Evolutionary conservation across 2,113 vertebrate species (phyloP).

Genomic region (Euleptes europaea): DNA sequence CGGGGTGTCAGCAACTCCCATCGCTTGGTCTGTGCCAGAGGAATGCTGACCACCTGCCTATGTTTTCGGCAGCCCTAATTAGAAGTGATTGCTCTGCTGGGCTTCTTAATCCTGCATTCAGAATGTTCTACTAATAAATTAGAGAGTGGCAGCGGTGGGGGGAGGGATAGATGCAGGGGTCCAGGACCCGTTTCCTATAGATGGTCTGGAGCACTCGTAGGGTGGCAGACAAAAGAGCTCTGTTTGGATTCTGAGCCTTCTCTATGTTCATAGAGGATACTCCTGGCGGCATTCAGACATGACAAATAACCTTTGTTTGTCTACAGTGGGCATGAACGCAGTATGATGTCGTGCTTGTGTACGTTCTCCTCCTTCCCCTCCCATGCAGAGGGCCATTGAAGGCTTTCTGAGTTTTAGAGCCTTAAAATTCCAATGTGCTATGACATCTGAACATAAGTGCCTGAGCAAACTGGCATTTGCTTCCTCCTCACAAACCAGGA

Average conservation of each 20-base stretch:
- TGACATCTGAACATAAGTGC: too few relatives aligned
- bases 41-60: constrained; percentile 28
- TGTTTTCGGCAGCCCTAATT: constrained; percentile 41
- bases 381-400: too few relatives aligned
- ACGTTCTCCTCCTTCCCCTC: too few relatives aligned
- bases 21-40: constrained; percentile 9
- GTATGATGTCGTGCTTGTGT: too few relatives aligned
- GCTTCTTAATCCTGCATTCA: constrained; percentile 29
- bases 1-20: constrained; percentile 22
- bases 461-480: too few relatives aligned
- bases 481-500: too few relatives aligned
- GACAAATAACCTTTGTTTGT: too few relatives aligned
- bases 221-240: not conserved
- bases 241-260: accelerated
- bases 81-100: constrained; percentile 31
- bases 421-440: too few relatives aligned
- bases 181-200: not conserved
- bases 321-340: too few relatives aligned
- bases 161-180: not conserved
- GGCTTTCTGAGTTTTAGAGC: too few relatives aligned
- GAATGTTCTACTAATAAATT: constrained; percentile 6
- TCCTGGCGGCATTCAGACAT: too few relatives aligned
- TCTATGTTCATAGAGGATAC: not conserved
- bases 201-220: not conserved
- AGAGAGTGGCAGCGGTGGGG: not conserved